Evolutionary conservation across 2,888 invertebrate genomes (phyloP).

Genomic region (Euplagia quadripunctaria): DNA sequence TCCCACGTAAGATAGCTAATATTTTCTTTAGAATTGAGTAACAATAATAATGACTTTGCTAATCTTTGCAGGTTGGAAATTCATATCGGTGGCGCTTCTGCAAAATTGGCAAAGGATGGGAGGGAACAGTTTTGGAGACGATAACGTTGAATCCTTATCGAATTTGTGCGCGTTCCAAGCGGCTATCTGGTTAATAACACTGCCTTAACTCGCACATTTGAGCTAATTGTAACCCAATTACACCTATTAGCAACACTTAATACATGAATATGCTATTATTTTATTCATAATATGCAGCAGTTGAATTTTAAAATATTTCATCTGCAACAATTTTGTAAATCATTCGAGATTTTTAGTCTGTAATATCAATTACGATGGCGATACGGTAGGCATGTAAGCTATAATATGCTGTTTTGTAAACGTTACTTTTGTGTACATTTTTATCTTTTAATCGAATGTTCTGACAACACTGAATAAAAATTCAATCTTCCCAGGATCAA

Average conservation of each 20-base stretch:
- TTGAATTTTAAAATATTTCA: too few species aligned
- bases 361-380: too few species aligned
- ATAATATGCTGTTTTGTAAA: too few species aligned
- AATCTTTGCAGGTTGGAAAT: constrained; percentile 39
- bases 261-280: not conserved
- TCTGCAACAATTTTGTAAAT: too few species aligned
- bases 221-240: not conserved
- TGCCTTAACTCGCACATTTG: not conserved
- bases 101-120: constrained; percentile 28
- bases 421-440: too few species aligned
- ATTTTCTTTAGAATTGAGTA: constrained; percentile 9
- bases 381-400: too few species aligned
- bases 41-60: constrained; percentile 19
- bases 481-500: too few species aligned
- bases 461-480: too few species aligned
- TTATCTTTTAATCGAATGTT: too few species aligned
- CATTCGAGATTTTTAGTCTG: too few species aligned
- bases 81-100: constrained; percentile 37
- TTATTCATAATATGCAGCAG: too few species aligned
- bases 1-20: too few species aligned
- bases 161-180: constrained; percentile 17
- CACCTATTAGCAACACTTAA: not conserved
- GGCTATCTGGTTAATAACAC: constrained; percentile 10
- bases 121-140: constrained; percentile 28
- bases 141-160: constrained; percentile 27